These are phyloP conservation scores for Plotosus lineatus DNA, from an alignment of 2,113 vertebrate genomes.

Conservation along the genomic window DNA sequence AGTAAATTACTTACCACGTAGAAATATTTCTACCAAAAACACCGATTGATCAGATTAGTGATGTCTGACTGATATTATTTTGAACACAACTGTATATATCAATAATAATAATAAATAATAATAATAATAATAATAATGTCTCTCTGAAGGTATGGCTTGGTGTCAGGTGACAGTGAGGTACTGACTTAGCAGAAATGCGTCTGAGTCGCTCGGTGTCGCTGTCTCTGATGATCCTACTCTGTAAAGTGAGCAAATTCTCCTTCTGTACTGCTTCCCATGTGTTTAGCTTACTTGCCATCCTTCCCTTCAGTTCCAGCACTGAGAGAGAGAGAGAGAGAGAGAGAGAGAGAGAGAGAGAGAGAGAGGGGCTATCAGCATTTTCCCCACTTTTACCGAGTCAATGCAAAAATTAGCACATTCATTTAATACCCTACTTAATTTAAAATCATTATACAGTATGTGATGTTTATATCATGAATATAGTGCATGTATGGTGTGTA, in stretches of 20 bases:
- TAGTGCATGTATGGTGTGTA: too few species aligned
- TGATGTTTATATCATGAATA: background rate
- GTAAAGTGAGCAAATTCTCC: conserved; percentile 75
- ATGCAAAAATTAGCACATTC: too few species aligned
- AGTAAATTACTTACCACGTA: too few species aligned
- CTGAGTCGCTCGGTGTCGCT: conserved; percentile 78
- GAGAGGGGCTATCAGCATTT: too few species aligned
- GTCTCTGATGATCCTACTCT: conserved; percentile 73
- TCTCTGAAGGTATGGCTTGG: background rate
- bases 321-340: background rate
- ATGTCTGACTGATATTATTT: too few species aligned
- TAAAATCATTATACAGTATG: too few species aligned
- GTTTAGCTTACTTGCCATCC: conserved; percentile 68
- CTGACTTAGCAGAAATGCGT: conserved; percentile 79
- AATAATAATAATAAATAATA: background rate
- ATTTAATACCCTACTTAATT: too few species aligned
- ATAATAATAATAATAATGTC: too few species aligned
- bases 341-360: background rate
- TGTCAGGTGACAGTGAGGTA: conserved; percentile 13
- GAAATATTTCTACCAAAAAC: too few species aligned
- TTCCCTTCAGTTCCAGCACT: conserved; percentile 68
- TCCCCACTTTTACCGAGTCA: too few species aligned
- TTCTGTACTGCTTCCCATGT: conserved; percentile 84
- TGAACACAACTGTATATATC: too few species aligned
- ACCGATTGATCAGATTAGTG: too few species aligned